These are phyloP conservation scores for Lasioglossum baleicum DNA, from an alignment of 1,140 invertebrate genomes.

Conservation along the genomic window DNA sequence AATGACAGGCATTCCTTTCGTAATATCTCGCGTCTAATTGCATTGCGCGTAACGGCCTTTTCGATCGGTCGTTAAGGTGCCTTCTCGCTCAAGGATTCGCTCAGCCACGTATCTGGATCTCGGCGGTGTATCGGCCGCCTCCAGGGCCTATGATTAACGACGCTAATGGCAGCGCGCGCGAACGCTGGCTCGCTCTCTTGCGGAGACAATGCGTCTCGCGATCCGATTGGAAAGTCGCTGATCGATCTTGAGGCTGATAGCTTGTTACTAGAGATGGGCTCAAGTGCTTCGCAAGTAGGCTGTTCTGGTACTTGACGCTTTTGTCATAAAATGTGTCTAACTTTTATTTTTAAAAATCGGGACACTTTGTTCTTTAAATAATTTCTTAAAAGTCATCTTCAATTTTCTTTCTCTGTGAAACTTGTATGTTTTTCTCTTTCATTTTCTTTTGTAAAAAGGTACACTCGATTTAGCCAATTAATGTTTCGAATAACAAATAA, in stretches of 20 bases:
- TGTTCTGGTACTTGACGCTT: no score
- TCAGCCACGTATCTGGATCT: conserved; percentile 30
- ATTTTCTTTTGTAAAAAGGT: no score
- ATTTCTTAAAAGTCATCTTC: no score
- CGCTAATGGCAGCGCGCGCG: conserved; percentile 40
- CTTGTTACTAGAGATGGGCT: neutral
- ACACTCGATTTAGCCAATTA: no score
- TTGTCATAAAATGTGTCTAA: no score
- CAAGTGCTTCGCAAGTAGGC: no score
- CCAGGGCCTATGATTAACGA: conserved; percentile 52
- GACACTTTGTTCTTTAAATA: no score
- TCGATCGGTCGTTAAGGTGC: conserved; percentile 57
- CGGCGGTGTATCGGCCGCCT: conserved; percentile 11
- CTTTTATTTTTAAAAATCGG: no score
- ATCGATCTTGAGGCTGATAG: conserved; percentile 47
- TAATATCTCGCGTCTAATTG: conserved; percentile 52
- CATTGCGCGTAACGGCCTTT: conserved; percentile 48
- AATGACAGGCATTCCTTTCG: conserved; percentile 55
- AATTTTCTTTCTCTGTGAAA: no score
- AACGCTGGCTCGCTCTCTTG: no score
- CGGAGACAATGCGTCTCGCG: conserved; percentile 54
- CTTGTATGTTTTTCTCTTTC: no score
- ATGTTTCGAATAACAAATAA: no score
- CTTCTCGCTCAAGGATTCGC: conserved; percentile 51
- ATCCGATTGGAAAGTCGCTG: conserved; percentile 29